phyloP scores from a whole-genome alignment of 1,140 invertebrate genomes.

The Drosophila elegans region DNA sequence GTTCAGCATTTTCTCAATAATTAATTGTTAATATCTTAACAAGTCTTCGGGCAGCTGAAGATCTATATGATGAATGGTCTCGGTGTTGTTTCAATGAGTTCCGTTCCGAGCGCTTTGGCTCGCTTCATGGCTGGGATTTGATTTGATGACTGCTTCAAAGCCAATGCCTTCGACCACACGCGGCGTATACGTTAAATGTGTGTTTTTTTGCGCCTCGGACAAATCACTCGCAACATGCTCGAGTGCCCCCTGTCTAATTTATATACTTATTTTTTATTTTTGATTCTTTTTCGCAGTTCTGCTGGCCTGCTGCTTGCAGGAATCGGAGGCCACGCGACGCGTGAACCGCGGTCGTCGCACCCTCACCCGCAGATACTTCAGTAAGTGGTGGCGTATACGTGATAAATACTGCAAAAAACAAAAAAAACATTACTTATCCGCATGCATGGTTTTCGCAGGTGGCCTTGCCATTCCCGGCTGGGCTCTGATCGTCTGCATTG shows the following conservation, averaged over 20 bases:
- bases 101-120: slow-evolving; percentile 58
- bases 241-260: slow-evolving; percentile 22
- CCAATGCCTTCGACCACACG: slow-evolving; percentile 53
- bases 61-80: slow-evolving; percentile 72
- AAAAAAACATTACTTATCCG: slow-evolving; percentile 24
- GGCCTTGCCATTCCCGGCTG: slow-evolving; percentile 90
- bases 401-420: neutral
- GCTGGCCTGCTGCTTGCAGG: slow-evolving; percentile 87
- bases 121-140: slow-evolving; percentile 28
- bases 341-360: slow-evolving; percentile 90
- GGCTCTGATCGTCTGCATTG: slow-evolving; percentile 89
- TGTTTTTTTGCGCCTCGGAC: slow-evolving; percentile 17
- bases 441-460: slow-evolving; percentile 79
- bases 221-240: slow-evolving; percentile 31
- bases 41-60: slow-evolving; percentile 48
- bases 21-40: slow-evolving; percentile 82
- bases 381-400: slow-evolving; percentile 86
- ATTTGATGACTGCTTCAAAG: slow-evolving; percentile 58
- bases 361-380: slow-evolving; percentile 90
- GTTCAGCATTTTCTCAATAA: slow-evolving; percentile 72
- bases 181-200: slow-evolving; percentile 18
- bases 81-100: slow-evolving; percentile 59
- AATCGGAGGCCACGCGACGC: slow-evolving; percentile 90
- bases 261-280: slow-evolving; percentile 16
- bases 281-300: slow-evolving; percentile 52